Evolutionary conservation across 2,113 vertebrate genomes (phyloP), one percentile per base, ranked within the genome.

Genomic region (Rhagologus leucostigma): DNA sequence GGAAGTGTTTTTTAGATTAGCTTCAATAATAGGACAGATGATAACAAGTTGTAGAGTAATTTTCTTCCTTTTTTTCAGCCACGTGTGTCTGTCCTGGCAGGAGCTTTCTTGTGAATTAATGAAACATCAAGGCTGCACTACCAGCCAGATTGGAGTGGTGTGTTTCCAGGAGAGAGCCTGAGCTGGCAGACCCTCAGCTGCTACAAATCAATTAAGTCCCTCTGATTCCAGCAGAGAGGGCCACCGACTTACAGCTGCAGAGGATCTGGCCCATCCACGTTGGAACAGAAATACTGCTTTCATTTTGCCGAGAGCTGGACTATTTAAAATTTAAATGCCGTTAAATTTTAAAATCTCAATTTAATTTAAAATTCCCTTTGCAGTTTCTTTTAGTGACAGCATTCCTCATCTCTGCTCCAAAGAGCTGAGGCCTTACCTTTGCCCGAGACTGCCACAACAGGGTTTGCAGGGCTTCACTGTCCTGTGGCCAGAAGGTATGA

Each of bases 1-100:
- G 82, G 56, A 94, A 97, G 75, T 56, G 59, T 64, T 94, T 94
- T 93, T 84, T 44, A 92, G 92, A 93, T 92, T 77, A 94, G 44
- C 47, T 74, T 80, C 71, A 80, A 11, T 86, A 88, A 84, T 56
- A 46, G 90, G 92, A 88, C 63, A 71, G 53, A 93, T n/a, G 53
- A 92, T 64, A 94, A 84, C 26, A 73, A 92, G 75, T 63, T 95
- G 87, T 67, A 86, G 70, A 67, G 71, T 65, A 50, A 87, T 85
- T 94, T 49, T 62, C 30, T 35, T 68, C 59, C 10, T 39, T 41
- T 63, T 37, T 46, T 65, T 29, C 33, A 88, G 85, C 76, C 1
- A 1, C 1, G 0, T 90, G 71, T 84, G 73, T 64, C 79, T 89
- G 50, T 70, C 75, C 79, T 93, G 92, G 82, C 90, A 93, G 90